Evolutionary conservation across 2,113 vertebrate species (phyloP), one percentile per base, ranked within the genome.

Genomic region (Epinephelus fuscoguttatus): DNA sequence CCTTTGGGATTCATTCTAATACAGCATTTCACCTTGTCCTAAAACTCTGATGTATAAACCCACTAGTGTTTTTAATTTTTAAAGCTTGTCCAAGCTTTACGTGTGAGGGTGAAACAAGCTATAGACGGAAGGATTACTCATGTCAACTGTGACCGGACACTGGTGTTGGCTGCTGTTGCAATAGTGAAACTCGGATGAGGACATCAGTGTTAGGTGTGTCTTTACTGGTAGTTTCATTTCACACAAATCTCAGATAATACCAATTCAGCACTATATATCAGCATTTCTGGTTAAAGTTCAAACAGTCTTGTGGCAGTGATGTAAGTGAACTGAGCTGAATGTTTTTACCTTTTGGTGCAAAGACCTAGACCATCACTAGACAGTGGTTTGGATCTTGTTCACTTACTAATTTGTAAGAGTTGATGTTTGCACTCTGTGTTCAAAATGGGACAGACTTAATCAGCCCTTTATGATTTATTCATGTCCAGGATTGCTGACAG

Each of bases 171-270:
- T 27, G n/a, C 33, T 80, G 56, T 72, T 53, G 78, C 50, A 53
- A 68, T 19, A 30, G 10, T 63, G 57, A 49, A 87, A 62, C 67
- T 59, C 18, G 4, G 42, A 60, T 87, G 66, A 15, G 3, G 57
- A 50, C 73, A 73, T 70, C 60, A 23, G 7, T 12, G 6, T 49
- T 21, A 8, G 57, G 15, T 21, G 63, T 69, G 70, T 69, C 55
- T 19, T 15, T 17, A 27, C 14, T 15, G 10, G 2, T 12, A 14
- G 23, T 75, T 21, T 70, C 30, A 25, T 27, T 37, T 49, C 56
- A 69, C 68, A 27, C 7, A 61, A 13, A 27, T 12, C 9, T 33
- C 30, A 45, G 7, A 42, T 45, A 14, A 55, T 4, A 12, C 0
- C 23, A 21, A 6, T 40, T 56, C 33, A 19, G 18, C 18, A 21